Conservation (phyloP, 2,113 vertebrate species). For the Marmota monax region DNA sequence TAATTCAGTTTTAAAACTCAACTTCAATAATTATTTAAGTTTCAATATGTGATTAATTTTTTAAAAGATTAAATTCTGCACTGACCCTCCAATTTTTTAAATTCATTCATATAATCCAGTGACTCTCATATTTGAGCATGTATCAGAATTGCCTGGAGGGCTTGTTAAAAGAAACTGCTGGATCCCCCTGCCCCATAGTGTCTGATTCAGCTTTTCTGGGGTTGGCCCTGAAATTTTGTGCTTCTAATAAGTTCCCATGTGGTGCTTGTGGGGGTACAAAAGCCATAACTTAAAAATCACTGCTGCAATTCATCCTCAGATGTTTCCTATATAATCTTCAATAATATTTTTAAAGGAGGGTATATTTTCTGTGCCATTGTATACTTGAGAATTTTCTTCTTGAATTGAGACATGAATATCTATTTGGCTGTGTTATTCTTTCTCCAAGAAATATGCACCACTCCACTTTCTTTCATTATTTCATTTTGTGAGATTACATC, state of each 20-base stretch:
- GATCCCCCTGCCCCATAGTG: not conserved
- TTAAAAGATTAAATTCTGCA: not conserved
- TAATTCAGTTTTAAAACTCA: slow-evolving; percentile 15
- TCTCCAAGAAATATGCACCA: not conserved
- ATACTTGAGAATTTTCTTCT: not conserved
- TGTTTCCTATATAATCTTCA: slow-evolving; percentile 28
- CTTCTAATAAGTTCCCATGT: slow-evolving; percentile 77
- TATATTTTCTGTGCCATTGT: not conserved
- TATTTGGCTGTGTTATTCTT: not conserved
- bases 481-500: not conserved
- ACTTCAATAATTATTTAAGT: slow-evolving; percentile 24
- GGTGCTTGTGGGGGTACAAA: slow-evolving; percentile 31
- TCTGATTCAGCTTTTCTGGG: slow-evolving; percentile 61
- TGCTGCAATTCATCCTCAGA: not conserved
- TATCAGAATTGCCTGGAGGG: slow-evolving; percentile 40
- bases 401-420: not conserved
- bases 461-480: not conserved
- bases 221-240: slow-evolving; percentile 53
- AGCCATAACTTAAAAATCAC: slow-evolving; percentile 51
- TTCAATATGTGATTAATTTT: not conserved
- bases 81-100: not conserved
- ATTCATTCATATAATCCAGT: slow-evolving; percentile 29
- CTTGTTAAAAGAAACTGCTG: slow-evolving; percentile 66
- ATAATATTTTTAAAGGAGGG: slow-evolving; percentile 18
- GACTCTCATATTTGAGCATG: not conserved